Conservation (phyloP, 2,888 invertebrate genomes). For the Cephus sareptanus region DNA sequence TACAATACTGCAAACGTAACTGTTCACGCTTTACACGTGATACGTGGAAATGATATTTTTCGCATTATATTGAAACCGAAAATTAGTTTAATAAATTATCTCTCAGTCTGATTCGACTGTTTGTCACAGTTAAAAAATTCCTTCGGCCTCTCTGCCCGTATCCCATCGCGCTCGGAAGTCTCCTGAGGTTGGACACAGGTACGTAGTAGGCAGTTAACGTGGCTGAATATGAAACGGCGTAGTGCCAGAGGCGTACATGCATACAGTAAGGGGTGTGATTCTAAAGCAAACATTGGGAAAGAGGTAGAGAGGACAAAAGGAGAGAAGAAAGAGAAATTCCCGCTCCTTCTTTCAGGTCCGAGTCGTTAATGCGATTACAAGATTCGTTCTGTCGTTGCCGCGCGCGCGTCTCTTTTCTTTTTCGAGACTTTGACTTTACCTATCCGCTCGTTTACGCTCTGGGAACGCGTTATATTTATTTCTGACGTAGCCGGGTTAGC, state of each 20-base stretch:
- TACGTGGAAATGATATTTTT: not conserved
- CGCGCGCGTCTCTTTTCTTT: no score
- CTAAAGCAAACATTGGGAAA: not conserved
- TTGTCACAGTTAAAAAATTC: not conserved
- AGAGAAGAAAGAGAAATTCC: not conserved
- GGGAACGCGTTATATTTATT: slow-evolving; percentile 32
- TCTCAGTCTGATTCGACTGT: not conserved
- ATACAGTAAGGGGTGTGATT: not conserved
- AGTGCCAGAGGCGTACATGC: not conserved
- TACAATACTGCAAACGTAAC: not conserved
- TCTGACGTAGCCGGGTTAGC: slow-evolving; percentile 24
- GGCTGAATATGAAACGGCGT: not conserved
- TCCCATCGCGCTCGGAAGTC: not conserved
- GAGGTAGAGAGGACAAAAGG: not conserved
- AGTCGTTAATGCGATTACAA: not conserved
- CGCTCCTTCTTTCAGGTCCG: not conserved
- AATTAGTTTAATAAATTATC: not conserved
- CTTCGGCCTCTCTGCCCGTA: not conserved
- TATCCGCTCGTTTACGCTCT: not conserved
- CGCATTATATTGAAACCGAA: not conserved
- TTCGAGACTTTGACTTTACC: not conserved
- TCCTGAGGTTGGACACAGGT: not conserved
- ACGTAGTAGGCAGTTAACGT: not conserved
- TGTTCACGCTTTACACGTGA: not conserved
- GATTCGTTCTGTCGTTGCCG: not conserved